A percentile compares a stretch with the other conserved stretches of the same genome.
Evolutionary conservation across 2,113 vertebrate species (phyloP).

Genomic region (Paralichthys olivaceus): DNA sequence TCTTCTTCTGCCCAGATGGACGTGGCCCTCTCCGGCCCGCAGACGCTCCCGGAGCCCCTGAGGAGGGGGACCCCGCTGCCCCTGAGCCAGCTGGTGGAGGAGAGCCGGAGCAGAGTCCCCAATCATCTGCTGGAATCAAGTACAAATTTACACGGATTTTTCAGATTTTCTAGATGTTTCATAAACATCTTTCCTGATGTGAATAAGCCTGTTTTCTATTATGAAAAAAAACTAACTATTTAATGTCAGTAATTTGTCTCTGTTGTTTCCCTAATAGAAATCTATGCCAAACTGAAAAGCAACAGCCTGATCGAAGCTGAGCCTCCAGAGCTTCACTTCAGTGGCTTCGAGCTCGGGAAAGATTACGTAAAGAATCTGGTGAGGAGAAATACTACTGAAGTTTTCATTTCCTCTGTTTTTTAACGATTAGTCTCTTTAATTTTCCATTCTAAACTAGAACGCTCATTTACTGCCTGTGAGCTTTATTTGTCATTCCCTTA

Average conservation of each 20-base stretch:
- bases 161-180: no score
- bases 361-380: conserved; percentile 87
- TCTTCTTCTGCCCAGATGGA: conserved; percentile 78
- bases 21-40: conserved; percentile 55
- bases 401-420: neutral
- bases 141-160: conserved; percentile 54
- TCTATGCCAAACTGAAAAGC: conserved; percentile 82
- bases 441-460: neutral
- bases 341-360: conserved; percentile 87
- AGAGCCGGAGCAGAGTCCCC: conserved; percentile 79
- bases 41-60: conserved; percentile 34
- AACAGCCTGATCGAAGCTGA: conserved; percentile 86
- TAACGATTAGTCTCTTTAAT: neutral
- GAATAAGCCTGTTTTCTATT: neutral
- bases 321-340: conserved; percentile 91
- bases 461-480: neutral
- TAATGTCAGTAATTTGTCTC: neutral
- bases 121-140: conserved; percentile 89
- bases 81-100: conserved; percentile 85
- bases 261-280: conserved; percentile 74
- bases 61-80: conserved; percentile 75
- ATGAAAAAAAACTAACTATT: no score
- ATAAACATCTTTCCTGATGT: no score
- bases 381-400: conserved; percentile 44
- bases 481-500: neutral